Percentiles rank a stretch among this genome's conserved stretches.
phyloP scores from a whole-genome alignment of 2,113 vertebrate genomes.

The Halichoeres trimaculatus region DNA sequence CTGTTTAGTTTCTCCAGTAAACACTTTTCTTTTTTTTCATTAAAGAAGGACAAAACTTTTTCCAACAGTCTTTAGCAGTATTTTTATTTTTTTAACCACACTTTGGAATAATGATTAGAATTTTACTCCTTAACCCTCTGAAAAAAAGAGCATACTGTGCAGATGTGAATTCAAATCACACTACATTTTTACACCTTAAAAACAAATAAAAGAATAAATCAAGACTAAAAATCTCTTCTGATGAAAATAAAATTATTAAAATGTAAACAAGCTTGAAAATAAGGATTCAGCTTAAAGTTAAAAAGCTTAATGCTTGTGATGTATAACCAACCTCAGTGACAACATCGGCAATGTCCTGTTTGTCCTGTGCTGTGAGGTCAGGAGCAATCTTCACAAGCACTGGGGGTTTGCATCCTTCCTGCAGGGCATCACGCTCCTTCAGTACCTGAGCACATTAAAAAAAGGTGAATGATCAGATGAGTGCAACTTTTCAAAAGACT shows the following conservation, averaged over 20 bases:
- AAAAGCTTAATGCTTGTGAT: background rate
- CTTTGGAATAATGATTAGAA: background rate
- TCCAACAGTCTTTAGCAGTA: too few relatives aligned
- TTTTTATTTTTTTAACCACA: too few relatives aligned
- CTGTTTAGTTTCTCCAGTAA: background rate
- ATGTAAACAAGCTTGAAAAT: background rate
- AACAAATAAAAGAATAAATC: background rate
- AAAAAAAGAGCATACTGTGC: background rate
- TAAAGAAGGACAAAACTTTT: too few relatives aligned
- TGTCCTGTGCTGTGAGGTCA: slow-evolving; percentile 90
- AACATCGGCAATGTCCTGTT: slow-evolving; percentile 90
- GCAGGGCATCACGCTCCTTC: slow-evolving; percentile 85
- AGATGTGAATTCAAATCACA: too few relatives aligned
- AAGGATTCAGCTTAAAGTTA: background rate
- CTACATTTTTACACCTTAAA: too few relatives aligned
- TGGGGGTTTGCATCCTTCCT: slow-evolving; percentile 80
- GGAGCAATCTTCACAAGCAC: slow-evolving; percentile 96
- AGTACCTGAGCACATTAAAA: slow-evolving; percentile 85
- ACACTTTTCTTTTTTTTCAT: too few relatives aligned
- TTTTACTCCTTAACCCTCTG: background rate
- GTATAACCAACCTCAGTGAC: slow-evolving; percentile 86
- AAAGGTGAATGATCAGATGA: background rate
- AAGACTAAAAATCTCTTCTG: too few relatives aligned
- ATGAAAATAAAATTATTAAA: background rate
- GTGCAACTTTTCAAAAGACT: background rate